A percentile compares a stretch with the other conserved stretches of the same genome.
Evolutionary conservation across 2,888 invertebrate species (phyloP).

Genomic region (Caenorhabditis macrosperma): DNA sequence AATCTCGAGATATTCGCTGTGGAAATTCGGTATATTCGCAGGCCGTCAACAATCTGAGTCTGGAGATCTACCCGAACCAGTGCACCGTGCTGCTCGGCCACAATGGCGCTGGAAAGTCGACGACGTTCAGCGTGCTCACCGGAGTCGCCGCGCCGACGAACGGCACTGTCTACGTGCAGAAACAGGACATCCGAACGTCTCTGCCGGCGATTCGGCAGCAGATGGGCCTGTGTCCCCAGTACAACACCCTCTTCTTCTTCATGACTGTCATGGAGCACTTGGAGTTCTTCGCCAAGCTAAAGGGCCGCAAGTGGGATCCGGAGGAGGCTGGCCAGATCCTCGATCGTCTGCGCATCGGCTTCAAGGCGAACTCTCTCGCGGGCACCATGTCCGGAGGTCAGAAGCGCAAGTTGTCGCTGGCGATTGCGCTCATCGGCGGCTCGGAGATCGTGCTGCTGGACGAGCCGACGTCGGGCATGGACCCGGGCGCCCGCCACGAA

Average conservation of each 20-base stretch:
- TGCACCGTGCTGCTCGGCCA: slow-evolving; percentile 86
- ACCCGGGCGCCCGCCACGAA: slow-evolving; percentile 83
- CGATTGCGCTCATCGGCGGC: slow-evolving; percentile 87
- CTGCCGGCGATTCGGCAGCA: slow-evolving; percentile 80
- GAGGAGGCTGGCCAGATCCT: slow-evolving; percentile 85
- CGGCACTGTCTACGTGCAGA: slow-evolving; percentile 73
- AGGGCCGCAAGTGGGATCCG: slow-evolving; percentile 81
- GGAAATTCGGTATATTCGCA: too few species aligned
- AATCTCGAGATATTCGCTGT: too few species aligned
- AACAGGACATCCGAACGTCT: slow-evolving; percentile 84
- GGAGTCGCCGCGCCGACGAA: slow-evolving; percentile 81
- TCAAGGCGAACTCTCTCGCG: slow-evolving; percentile 56
- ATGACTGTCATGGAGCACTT: slow-evolving; percentile 90
- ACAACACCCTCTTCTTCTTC: slow-evolving; percentile 89
- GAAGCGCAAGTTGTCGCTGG: slow-evolving; percentile 87
- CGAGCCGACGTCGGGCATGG: slow-evolving; percentile 82
- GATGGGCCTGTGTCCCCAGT: slow-evolving; percentile 92
- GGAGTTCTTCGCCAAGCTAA: slow-evolving; percentile 86
- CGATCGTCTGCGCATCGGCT: slow-evolving; percentile 82
- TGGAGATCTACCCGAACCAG: slow-evolving; percentile 88
- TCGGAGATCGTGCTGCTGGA: slow-evolving; percentile 83
- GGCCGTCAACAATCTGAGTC: slow-evolving; percentile 86
- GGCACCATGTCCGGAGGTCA: slow-evolving; percentile 86
- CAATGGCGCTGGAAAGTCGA: slow-evolving; percentile 92
- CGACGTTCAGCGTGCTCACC: slow-evolving; percentile 93